These are phyloP conservation scores for Scaptomyza hsui DNA, from an alignment of 1,140 invertebrate genomes.

Conservation along the genomic window DNA sequence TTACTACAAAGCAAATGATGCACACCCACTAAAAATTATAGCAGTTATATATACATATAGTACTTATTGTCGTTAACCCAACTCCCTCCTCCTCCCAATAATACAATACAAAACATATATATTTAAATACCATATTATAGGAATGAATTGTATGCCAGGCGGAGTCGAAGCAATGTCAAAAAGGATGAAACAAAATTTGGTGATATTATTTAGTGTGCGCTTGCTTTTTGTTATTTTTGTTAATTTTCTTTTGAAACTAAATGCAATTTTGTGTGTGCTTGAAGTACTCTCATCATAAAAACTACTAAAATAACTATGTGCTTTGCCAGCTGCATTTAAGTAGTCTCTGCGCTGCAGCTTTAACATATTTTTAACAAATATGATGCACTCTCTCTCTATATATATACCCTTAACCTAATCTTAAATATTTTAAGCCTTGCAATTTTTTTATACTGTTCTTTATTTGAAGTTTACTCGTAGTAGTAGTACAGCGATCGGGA, in stretches of 20 bases:
- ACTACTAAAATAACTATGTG: constrained; percentile 27
- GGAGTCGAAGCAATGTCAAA: constrained; percentile 37
- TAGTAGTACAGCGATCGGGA: constrained; percentile 32
- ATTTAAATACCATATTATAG: constrained; percentile 26
- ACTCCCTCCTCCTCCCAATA: constrained; percentile 22
- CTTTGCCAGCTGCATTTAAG: constrained; percentile 49
- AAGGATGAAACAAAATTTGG: constrained; percentile 59
- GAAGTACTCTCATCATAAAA: constrained; percentile 19
- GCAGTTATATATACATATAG: constrained; percentile 41
- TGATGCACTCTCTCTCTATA: constrained; percentile 14
- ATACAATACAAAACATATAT: constrained; percentile 29
- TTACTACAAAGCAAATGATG: constrained; percentile 45
- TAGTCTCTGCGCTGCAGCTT: constrained; percentile 37
- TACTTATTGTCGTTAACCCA: constrained; percentile 54
- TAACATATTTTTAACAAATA: constrained; percentile 20
- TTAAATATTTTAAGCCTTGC: constrained; percentile 49
- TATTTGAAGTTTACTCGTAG: constrained; percentile 56
- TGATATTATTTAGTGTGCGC: constrained; percentile 82
- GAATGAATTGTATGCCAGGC: constrained; percentile 22
- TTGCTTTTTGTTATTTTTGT: constrained; percentile 57
- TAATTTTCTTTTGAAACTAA: constrained; percentile 22
- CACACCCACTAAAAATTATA: constrained; percentile 48
- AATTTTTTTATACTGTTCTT: constrained; percentile 69
- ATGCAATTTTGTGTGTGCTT: constrained; percentile 52
- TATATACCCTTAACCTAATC: constrained; percentile 18